These are phyloP conservation scores for Gonocerus acuteangulatus DNA, from an alignment of 2,888 invertebrate species.

Conservation along the genomic window DNA sequence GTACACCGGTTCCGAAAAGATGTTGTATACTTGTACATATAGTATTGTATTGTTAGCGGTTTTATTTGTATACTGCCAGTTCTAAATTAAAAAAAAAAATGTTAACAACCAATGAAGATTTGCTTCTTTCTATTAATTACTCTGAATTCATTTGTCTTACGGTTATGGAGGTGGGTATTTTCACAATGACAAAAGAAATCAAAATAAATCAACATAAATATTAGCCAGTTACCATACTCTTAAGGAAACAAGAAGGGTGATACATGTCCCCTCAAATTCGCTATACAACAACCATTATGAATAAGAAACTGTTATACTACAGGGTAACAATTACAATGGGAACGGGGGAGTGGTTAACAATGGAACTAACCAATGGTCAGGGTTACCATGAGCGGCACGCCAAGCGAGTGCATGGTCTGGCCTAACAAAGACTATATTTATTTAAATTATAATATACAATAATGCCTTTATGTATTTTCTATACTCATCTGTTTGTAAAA, in stretches of 20 bases:
- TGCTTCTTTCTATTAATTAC: conserved; percentile 33
- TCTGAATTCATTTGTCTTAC: conserved; percentile 3
- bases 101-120: conserved; percentile 31
- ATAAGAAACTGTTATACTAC: conserved; percentile 38
- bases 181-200: conserved; percentile 24
- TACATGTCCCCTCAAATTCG: conserved; percentile 38
- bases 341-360: conserved; percentile 36
- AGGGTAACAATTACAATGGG: conserved; percentile 38
- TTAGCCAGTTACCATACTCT: conserved; percentile 30
- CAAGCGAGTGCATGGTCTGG: conserved; percentile 29
- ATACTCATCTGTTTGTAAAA: conserved; percentile 28
- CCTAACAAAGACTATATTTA: conserved; percentile 35
- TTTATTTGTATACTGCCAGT: conserved; percentile 30
- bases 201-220: neutral
- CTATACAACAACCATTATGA: conserved; percentile 39
- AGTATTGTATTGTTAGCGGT: neutral
- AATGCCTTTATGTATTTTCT: conserved; percentile 36
- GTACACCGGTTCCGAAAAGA: conserved; percentile 36
- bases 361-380: conserved; percentile 35
- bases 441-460: conserved; percentile 37
- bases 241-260: conserved; percentile 36
- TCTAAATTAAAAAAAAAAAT: conserved; percentile 28
- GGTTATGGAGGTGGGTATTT: conserved; percentile 16
- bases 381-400: conserved; percentile 26
- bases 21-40: conserved; percentile 28